These are phyloP conservation scores for Zaprionus africanus DNA, from an alignment of 1,140 invertebrate genomes.

Conservation along the genomic window DNA sequence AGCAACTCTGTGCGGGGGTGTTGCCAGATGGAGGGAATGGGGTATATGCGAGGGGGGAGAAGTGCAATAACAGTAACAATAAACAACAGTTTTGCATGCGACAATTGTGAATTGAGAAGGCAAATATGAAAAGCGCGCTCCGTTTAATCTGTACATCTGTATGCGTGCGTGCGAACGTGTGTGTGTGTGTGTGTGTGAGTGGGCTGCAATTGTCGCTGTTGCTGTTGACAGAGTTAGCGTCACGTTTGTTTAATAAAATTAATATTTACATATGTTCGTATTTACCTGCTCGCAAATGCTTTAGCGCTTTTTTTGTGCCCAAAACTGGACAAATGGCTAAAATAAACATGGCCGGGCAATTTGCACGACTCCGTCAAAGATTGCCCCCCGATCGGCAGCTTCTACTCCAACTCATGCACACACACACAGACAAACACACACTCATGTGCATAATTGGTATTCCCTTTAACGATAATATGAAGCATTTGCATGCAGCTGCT, in stretches of 20 bases:
- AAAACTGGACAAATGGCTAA: constrained; percentile 76
- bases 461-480: constrained; percentile 12
- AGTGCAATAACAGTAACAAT: constrained; percentile 50
- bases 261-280: constrained; percentile 83
- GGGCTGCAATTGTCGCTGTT: constrained; percentile 27
- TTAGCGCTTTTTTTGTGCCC: constrained; percentile 36
- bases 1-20: background rate
- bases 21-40: background rate
- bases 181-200: constrained; percentile 7
- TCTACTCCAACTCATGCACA: constrained; percentile 16
- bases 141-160: constrained; percentile 31
- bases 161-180: background rate
- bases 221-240: constrained; percentile 57
- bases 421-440: constrained; percentile 4
- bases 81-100: constrained; percentile 53
- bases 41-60: background rate
- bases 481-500: background rate
- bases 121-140: constrained; percentile 60
- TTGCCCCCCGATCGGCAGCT: constrained; percentile 22
- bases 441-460: constrained; percentile 14
- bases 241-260: constrained; percentile 82
- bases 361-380: constrained; percentile 65
- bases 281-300: constrained; percentile 52
- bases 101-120: constrained; percentile 65
- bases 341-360: constrained; percentile 69